Evolutionary conservation across 2,797 vertebrate species (phyloP).

Genomic region (Gallirallus australis): DNA sequence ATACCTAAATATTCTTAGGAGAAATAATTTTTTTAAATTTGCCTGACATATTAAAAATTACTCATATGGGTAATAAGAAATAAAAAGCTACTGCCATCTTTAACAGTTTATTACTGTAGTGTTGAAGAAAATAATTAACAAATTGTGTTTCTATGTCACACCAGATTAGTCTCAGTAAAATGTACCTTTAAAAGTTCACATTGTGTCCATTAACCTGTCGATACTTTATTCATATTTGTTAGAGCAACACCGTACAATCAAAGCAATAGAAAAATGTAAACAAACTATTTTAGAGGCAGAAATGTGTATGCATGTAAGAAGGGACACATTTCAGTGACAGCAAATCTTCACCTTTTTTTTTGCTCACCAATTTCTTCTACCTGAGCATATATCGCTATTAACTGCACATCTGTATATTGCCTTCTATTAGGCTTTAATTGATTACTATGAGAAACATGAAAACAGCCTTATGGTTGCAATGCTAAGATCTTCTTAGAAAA

Average conservation of each 20-base stretch:
- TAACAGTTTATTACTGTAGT: background rate
- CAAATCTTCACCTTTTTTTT: background rate
- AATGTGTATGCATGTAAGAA: background rate
- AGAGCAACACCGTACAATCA: background rate
- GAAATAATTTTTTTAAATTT: background rate
- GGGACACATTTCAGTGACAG: background rate
- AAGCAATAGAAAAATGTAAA: background rate
- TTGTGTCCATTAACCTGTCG: constrained; percentile 20
- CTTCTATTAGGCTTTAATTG: background rate
- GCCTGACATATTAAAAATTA: background rate
- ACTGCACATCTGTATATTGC: background rate
- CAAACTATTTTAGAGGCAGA: background rate
- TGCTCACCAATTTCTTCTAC: background rate
- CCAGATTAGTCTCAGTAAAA: background rate
- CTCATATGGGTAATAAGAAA: background rate
- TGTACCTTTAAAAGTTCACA: background rate
- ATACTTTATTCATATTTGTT: background rate
- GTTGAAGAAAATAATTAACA: background rate
- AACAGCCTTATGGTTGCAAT: background rate
- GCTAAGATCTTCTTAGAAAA: background rate
- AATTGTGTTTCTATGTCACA: background rate
- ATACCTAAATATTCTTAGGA: background rate
- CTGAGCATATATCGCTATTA: background rate
- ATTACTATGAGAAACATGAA: background rate
- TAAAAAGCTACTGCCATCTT: background rate